Percentiles rank a stretch among this genome's conserved stretches.
These are phyloP conservation scores for Omphaloscelis lunosa DNA, from an alignment of 2,888 invertebrate species.

Conservation along the genomic window DNA sequence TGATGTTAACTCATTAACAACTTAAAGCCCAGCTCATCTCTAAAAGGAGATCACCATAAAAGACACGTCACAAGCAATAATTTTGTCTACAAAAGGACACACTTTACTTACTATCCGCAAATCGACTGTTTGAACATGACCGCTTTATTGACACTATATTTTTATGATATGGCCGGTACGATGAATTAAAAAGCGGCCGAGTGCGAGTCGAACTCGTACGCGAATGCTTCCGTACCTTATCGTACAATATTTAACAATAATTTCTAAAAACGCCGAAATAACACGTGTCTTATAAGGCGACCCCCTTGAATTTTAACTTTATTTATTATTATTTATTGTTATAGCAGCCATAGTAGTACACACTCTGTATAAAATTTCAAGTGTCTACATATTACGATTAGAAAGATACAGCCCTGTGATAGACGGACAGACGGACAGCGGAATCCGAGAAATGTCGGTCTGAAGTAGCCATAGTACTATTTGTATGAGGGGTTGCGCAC, in stretches of 20 bases:
- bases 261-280: background rate
- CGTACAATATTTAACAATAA: background rate
- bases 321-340: background rate
- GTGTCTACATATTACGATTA: too few relatives aligned
- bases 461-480: too few relatives aligned
- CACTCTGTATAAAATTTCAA: background rate
- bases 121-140: conserved; percentile 56
- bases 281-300: too few relatives aligned
- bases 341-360: too few relatives aligned
- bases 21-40: conserved; percentile 39
- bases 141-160: conserved; percentile 59
- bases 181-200: conserved; percentile 58
- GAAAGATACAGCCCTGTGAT: background rate
- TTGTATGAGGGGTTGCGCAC: too few relatives aligned
- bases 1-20: conserved; percentile 45
- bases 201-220: background rate
- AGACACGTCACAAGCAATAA: conserved; percentile 45
- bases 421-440: background rate
- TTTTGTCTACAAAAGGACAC: conserved; percentile 44
- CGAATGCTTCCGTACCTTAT: background rate
- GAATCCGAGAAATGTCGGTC: too few relatives aligned
- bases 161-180: conserved; percentile 59
- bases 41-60: conserved; percentile 48
- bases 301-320: background rate
- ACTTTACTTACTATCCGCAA: conserved; percentile 38